Base-by-base conservation (phyloP, 2,113 vertebrate species). In the Poeciliopsis prolifica region DNA sequence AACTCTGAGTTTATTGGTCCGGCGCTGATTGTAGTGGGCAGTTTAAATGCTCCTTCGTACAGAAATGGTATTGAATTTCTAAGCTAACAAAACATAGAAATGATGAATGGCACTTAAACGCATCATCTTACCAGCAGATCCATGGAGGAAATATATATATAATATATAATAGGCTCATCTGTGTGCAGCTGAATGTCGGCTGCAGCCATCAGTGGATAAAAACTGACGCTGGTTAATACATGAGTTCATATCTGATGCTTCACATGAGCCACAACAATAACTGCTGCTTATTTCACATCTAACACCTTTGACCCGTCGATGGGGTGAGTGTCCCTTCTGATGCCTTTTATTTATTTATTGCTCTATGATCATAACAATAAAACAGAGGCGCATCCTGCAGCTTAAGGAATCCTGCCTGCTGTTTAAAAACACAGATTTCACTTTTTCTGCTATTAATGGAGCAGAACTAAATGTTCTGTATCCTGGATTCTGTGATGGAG, bases 291-390 rank as follows among this genome's bases (percentile, higher is more conserved):
- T 85, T 78, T 78, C 80, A 79, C 70, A 68, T 75, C 35, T 78
- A 22, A 2, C 64, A 75, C 68, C 37, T 58, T 33, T 77, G 67
- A 83, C 42, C 77, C 33, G 28, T 0, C 63, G 78, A 77, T 90
- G 30, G 30, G 30, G 19, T 54, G 83, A 29, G 37, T 24, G 2
- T 35, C 9, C 9, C 2, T 84, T 75, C 82, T 87, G 69, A 64
- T 71, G 60, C 73, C n/a, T 9, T 78, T 63, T 83, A 77, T 80
- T 82, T 72, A 78, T 77, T 77, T 65, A 68, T 80, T 77, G 75
- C 80, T 90, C 67, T 80, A 86, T 87, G 90, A 89, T 90, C 90
- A 84, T 26, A 88, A 31, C 33, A 65, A 83, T 78, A 72, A 51
- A 78, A 61, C 24, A 63, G 40, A 5, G 5, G 3, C 3, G 30